Conservation (phyloP, 1,140 invertebrate genomes). For the Calephelis nemesis region DNA sequence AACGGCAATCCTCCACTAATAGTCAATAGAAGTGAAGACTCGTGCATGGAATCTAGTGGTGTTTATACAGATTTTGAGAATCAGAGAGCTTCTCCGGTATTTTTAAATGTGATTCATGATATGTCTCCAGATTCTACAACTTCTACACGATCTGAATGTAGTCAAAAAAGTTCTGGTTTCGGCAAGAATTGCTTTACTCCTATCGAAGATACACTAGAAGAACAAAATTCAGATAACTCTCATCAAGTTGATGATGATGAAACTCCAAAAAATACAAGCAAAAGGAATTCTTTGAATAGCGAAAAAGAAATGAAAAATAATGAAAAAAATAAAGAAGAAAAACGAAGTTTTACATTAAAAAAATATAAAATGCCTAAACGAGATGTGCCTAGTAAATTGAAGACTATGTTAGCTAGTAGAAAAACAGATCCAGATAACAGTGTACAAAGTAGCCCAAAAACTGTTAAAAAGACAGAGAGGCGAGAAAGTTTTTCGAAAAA, state of each 20-base stretch:
- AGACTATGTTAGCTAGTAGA: slow-evolving; percentile 82
- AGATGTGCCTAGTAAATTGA: slow-evolving; percentile 87
- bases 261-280: slow-evolving; percentile 63
- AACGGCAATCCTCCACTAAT: slow-evolving; percentile 72
- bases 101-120: slow-evolving; percentile 77
- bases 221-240: slow-evolving; percentile 45
- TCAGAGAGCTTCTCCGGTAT: slow-evolving; percentile 75
- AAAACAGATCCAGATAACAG: slow-evolving; percentile 73
- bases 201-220: slow-evolving; percentile 50
- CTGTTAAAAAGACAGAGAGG: slow-evolving; percentile 78
- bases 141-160: slow-evolving; percentile 74
- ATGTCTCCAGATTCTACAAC: slow-evolving; percentile 80
- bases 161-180: slow-evolving; percentile 59
- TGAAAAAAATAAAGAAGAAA: slow-evolving; percentile 79
- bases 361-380: slow-evolving; percentile 88
- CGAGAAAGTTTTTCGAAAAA: slow-evolving; percentile 92
- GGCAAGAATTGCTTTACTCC: slow-evolving; percentile 54
- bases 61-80: slow-evolving; percentile 91
- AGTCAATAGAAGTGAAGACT: slow-evolving; percentile 80
- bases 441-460: slow-evolving; percentile 69
- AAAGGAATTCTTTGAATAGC: slow-evolving; percentile 69
- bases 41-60: slow-evolving; percentile 91
- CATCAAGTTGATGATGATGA: slow-evolving; percentile 50
- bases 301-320: slow-evolving; percentile 53
- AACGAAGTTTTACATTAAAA: slow-evolving; percentile 79